Evolutionary conservation across 1,140 invertebrate species (phyloP).

Genomic region (Riptortus pedestris): DNA sequence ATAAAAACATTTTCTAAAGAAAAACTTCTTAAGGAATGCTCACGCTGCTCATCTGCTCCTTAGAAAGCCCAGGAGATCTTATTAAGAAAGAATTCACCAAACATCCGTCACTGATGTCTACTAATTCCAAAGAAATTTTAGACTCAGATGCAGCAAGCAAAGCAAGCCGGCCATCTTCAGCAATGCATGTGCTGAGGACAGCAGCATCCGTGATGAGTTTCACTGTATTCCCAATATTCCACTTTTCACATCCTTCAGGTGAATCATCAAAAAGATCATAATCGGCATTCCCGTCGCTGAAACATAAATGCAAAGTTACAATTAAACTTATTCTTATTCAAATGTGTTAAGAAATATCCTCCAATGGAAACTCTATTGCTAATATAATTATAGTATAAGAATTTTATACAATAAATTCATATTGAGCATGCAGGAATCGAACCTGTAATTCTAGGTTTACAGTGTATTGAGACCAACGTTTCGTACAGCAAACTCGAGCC

Average conservation of each 20-base stretch:
- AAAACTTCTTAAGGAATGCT: no score
- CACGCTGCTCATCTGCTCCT: background rate
- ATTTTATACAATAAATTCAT: background rate
- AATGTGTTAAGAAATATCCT: no score
- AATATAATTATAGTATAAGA: background rate
- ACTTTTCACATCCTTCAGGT: background rate
- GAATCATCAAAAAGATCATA: slow-evolving; percentile 3
- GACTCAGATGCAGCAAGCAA: background rate
- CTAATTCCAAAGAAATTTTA: background rate
- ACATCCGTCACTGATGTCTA: background rate
- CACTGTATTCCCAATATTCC: background rate
- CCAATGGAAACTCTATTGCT: background rate
- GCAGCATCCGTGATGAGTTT: background rate
- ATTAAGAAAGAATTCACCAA: background rate
- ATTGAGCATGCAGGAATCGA: background rate
- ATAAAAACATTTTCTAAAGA: no score
- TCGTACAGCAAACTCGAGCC: no score
- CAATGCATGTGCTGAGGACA: background rate
- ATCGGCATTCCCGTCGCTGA: background rate
- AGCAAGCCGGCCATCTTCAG: background rate
- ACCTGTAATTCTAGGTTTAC: background rate
- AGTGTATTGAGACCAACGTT: background rate
- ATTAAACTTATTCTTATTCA: no score
- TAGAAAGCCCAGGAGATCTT: background rate
- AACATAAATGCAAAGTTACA: background rate